Evolutionary conservation across 1,140 invertebrate genomes (phyloP), one percentile per base, ranked within the genome.

Genomic region (Lucilia sericata): DNA sequence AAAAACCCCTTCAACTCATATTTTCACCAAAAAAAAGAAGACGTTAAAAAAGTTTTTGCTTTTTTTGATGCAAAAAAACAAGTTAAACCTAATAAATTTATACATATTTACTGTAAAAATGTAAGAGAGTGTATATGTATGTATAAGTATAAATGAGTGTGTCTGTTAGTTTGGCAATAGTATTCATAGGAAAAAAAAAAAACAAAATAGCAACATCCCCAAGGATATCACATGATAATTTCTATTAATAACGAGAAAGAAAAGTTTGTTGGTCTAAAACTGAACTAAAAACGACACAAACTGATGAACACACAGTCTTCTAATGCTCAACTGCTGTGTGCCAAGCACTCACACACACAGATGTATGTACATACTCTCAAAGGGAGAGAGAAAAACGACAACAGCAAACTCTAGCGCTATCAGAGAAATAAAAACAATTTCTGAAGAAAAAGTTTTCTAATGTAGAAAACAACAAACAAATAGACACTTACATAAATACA

Each of bases 211-310:
- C 51, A n/a, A 55, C n/a, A 70, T 70, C 65, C 9, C 19, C 19
- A 70, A 70, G 65, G n/a, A 70, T 70, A 21, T 70, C 65, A 70
- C 65, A 70, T 21, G 65, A 70, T 70, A 70, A 70, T 70, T 60
- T 70, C 65, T 70, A 70, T 70, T 70, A 60, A 70, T 70, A 70
- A 10, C 55, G 55, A 60, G 25, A 30, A 2, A 21, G 65, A 70
- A 70, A 70, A 70, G n/a, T 21, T 70, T 70, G 17, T 70, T 55
- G 51, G 51, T 55, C 51, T 12, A 55, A 55, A 42, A 42, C 42
- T 42, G 10, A 42, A 55, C 51, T 17, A 14, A 13, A 2, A 55
- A 55, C 5, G 4, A 55, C 65, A 21, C 65, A 70, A 21, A 70
- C 65, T 55, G 10, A 55, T 55, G 13, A 17, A 21, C 65, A 60